Base-by-base conservation (phyloP, 2,888 invertebrate species). In the Eupithecia tripunctaria region DNA sequence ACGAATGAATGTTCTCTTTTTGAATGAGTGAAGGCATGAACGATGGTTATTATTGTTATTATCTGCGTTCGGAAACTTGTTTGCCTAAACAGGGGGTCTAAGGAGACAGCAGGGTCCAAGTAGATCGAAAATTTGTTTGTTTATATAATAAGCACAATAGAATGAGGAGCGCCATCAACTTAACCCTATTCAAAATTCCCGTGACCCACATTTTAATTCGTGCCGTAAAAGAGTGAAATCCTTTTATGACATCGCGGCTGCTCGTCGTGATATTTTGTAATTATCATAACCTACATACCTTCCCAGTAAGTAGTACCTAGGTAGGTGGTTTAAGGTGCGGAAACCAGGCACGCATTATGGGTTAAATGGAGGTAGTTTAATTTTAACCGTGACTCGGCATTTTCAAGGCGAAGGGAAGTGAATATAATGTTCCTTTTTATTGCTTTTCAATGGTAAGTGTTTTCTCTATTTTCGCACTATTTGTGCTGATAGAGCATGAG, bases 161-260 rank as follows among this genome's bases (percentile, higher is more conserved):
- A 47, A 47, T 15, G n/a, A n/a, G n/a, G 47, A n/a, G 47, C n/a
- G n/a, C n/a, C 47, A 8, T n/a, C 8, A n/a, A 47, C 7, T 41
- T 14, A 41, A 6, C 32, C 2, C 8, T 21, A 51, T 51, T 21
- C 21, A 56, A 4, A 56, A 56, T 56, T 56, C 14, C 10, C 56
- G 56, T 56, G 25, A 25, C 25, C 56, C 25, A 56, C 25, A 56
- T 21, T 56, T 56, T 25, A 56, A 63, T 62, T 62, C 32, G 62
- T 62, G 36, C 10, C 32, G 21, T 32, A 63, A 36, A 63, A 36
- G 8, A 63, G 36, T 36, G 62, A 63, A 63, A 63, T 63, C 62
- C 62, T 63, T 29, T 32, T 63, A 63, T 25, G 56, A 25, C 56
- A 56, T 21, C 12, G 56, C 56, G 25, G 56, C 25, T 25, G 21